phyloP scores from a whole-genome alignment of 2,888 invertebrate species.

The Cryptus viduatorius region DNA sequence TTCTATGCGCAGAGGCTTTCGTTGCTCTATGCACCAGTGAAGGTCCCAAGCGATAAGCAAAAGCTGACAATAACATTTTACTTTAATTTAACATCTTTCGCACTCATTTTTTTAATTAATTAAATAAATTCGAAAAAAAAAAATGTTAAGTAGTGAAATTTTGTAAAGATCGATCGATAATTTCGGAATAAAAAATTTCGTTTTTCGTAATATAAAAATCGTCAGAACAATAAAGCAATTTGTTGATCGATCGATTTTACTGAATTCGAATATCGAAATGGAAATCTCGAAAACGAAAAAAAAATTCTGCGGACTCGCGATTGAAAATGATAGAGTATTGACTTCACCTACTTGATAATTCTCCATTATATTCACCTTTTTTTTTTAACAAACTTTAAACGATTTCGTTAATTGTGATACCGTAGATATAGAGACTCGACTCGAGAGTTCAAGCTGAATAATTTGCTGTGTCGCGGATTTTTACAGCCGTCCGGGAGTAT shows the following conservation, averaged over 20 bases:
- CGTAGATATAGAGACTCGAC: neutral
- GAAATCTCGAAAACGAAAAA: neutral
- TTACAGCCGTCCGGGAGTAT: slow-evolving; percentile 5
- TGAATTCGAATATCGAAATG: neutral
- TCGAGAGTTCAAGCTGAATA: neutral
- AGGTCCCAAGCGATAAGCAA: neutral
- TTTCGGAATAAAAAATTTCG: neutral
- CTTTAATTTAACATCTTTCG: neutral
- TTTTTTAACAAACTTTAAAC: slow-evolving; percentile 14
- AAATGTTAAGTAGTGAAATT: neutral
- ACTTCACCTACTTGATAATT: neutral
- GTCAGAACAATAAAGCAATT: no score
- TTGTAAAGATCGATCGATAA: neutral
- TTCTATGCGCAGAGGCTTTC: slow-evolving; percentile 21
- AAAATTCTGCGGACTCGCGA: neutral
- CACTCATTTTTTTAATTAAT: neutral
- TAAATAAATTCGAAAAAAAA: neutral
- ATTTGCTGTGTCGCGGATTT: neutral
- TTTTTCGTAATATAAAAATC: neutral
- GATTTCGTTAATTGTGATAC: slow-evolving; percentile 58
- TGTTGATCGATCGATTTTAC: neutral
- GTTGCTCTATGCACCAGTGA: slow-evolving; percentile 15
- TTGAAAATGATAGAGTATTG: neutral
- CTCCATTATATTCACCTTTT: slow-evolving; percentile 4
- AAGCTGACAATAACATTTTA: slow-evolving; percentile 12